Evolutionary conservation across 2,888 invertebrate genomes (phyloP), one percentile per base, ranked within the genome.

Genomic region (Halocaridina rubra): DNA sequence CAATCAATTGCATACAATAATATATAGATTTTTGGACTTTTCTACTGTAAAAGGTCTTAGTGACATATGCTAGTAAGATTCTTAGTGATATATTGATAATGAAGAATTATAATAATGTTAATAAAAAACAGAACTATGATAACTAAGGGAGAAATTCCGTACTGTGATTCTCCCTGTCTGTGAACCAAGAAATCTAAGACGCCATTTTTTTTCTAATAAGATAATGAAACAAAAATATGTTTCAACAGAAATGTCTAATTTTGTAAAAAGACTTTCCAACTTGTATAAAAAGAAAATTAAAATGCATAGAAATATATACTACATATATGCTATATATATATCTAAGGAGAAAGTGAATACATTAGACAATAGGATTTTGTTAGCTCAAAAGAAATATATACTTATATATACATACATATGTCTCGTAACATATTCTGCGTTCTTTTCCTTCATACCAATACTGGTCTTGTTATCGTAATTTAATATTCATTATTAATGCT

Each of bases 21-120:
- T 53, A 53, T 69, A 27, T 69, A 69, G 69, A 69, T 27, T 69
- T 57, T 69, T 69, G 69, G 69, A 69, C 30, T 69, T 69, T 69
- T 69, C 29, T 69, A 69, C 69, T 29, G 32, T 19, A 69, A 53
- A 53, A 19, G 53, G 53, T n/a, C 16, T 53, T 53, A 53, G 53
- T 53, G n/a, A 53, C 16, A n/a, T 53, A n/a, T 53, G 19, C 16
- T 53, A 53, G 53, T 53, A 53, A 16, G 53, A 19, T 53, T 53
- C 53, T 53, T n/a, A 19, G 16, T 16, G 10, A n/a, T n/a, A 53
- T 53, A 10, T n/a, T 53, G 16, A 53, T 53, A 53, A 2, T 53
- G 3, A 5, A 46, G 16, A 13, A 46, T 46, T 13, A 46, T 2
- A 2, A 46, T 46, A 2, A 10, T 46, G 2, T 13, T 46, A 16